Conservation (phyloP, 2,113 vertebrate species). For the Ancistrus triradiatus region DNA sequence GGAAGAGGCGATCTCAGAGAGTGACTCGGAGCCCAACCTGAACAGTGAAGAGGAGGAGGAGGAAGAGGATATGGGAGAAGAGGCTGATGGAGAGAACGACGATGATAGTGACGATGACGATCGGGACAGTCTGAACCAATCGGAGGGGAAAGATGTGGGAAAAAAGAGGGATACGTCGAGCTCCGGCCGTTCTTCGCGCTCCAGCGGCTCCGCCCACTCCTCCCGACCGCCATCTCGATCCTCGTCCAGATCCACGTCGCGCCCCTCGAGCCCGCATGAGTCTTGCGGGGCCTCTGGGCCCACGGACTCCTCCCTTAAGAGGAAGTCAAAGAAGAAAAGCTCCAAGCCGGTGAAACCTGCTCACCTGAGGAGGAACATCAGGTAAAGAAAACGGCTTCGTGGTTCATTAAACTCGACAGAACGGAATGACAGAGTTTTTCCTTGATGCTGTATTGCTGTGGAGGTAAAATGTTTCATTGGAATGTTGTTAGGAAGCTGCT, state of each 20-base stretch:
- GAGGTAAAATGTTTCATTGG: background rate
- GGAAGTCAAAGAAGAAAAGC: constrained; percentile 78
- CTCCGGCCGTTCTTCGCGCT: constrained; percentile 79
- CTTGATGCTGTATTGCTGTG: too few relatives aligned
- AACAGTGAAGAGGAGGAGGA: constrained; percentile 90
- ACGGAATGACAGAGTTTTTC: too few relatives aligned
- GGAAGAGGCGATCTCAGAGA: constrained; percentile 96
- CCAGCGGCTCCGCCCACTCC: constrained; percentile 78
- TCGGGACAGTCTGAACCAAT: constrained; percentile 53
- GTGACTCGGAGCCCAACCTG: constrained; percentile 93
- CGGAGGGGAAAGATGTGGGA: constrained; percentile 73
- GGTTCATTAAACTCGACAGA: too few relatives aligned
- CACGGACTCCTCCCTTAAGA: constrained; percentile 61
- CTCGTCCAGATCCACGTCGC: constrained; percentile 76
- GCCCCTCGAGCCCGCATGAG: constrained; percentile 27
- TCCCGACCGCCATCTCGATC: constrained; percentile 74
- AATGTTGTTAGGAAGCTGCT: constrained; percentile 80
- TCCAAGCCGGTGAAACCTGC: constrained; percentile 79
- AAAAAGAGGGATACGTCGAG: constrained; percentile 66
- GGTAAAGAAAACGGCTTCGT: too few relatives aligned
- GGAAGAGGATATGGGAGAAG: constrained; percentile 86
- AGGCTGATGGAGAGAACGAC: constrained; percentile 79
- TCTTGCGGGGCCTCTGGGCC: constrained; percentile 48
- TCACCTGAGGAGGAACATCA: constrained; percentile 96
- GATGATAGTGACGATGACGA: constrained; percentile 75